Evolutionary conservation across 1,140 invertebrate species (phyloP).

Genomic region (Gryllus bimaculatus): DNA sequence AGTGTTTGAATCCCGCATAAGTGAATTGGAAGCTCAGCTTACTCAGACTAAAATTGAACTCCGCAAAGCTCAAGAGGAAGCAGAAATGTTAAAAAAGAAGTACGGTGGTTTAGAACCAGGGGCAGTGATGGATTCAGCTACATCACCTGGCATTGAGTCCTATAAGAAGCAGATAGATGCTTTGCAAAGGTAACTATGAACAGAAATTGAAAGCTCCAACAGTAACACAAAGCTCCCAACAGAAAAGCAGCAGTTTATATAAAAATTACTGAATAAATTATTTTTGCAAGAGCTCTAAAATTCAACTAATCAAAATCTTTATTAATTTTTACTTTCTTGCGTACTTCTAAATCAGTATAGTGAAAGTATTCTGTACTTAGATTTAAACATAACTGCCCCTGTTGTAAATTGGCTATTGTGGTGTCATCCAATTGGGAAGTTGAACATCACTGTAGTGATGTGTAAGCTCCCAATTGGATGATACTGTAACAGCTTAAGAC

Average conservation of each 20-base stretch:
- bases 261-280: too few relatives aligned
- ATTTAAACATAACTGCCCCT: too few relatives aligned
- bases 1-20: constrained; percentile 69
- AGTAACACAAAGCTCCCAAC: too few relatives aligned
- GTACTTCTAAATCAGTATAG: not conserved
- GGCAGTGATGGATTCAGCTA: constrained; percentile 31
- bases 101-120: constrained; percentile 40
- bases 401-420: too few relatives aligned
- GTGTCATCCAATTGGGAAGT: too few relatives aligned
- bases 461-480: too few relatives aligned
- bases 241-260: too few relatives aligned
- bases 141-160: constrained; percentile 21
- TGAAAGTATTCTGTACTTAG: not conserved
- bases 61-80: constrained; percentile 57
- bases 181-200: constrained; percentile 43
- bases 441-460: too few relatives aligned
- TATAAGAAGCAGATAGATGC: constrained; percentile 54
- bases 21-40: constrained; percentile 71
- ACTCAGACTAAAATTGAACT: constrained; percentile 65
- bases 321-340: not conserved
- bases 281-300: too few relatives aligned
- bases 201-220: too few relatives aligned
- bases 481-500: too few relatives aligned
- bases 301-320: not conserved
- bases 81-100: constrained; percentile 51